phyloP scores from a whole-genome alignment of 2,113 vertebrate species.

The Corythornis cristatus region DNA sequence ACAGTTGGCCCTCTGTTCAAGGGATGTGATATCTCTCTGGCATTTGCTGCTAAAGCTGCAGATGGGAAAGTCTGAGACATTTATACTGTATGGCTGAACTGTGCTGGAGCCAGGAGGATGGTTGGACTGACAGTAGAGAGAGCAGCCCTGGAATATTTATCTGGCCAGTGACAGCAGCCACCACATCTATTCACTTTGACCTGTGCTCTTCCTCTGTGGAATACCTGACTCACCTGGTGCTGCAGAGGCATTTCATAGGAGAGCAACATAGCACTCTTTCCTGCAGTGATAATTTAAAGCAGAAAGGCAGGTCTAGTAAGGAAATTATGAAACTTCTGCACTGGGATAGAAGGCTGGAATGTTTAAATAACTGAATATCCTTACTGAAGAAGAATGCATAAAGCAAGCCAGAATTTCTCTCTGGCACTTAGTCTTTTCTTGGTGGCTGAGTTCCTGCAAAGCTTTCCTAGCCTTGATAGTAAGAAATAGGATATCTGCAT shows the following conservation, averaged over 20 bases:
- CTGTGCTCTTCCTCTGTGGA: background rate
- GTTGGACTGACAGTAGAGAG: background rate
- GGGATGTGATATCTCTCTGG: background rate
- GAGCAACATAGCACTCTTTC: background rate
- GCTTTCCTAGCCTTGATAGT: background rate
- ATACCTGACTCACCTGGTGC: background rate
- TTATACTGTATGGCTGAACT: background rate
- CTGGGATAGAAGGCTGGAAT: fast-evolving
- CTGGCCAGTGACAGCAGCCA: background rate
- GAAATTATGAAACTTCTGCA: background rate
- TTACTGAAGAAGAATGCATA: background rate
- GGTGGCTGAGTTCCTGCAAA: background rate
- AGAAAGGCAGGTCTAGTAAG: background rate
- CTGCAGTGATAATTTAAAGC: background rate
- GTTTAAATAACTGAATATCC: background rate
- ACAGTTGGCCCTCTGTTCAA: fast-evolving
- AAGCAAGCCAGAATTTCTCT: background rate
- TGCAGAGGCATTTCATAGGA: background rate
- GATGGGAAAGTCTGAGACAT: background rate
- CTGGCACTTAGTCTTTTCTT: background rate
- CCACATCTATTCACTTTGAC: fast-evolving
- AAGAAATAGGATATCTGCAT: background rate
- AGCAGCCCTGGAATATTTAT: background rate
- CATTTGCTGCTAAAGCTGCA: background rate
- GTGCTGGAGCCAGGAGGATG: background rate